Evolutionary conservation across 2,888 invertebrate genomes (phyloP).

Genomic region (Acleris emargana): DNA sequence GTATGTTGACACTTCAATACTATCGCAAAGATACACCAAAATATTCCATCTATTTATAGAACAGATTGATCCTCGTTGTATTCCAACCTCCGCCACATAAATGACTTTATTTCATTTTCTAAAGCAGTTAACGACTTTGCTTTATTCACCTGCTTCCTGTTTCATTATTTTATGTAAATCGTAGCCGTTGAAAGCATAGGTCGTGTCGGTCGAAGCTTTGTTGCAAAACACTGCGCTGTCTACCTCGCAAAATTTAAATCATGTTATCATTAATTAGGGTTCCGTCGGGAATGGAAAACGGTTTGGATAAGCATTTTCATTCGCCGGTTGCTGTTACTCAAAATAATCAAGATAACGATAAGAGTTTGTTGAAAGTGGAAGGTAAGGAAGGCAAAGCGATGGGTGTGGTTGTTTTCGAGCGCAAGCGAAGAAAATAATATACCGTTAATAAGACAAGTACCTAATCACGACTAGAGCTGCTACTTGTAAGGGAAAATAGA

Average conservation of each 20-base stretch:
- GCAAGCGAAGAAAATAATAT: too few species aligned
- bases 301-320: constrained; percentile 35
- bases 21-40: background rate
- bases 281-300: constrained; percentile 30
- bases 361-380: constrained; percentile 20
- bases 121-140: constrained; percentile 34
- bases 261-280: constrained; percentile 37
- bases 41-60: constrained; percentile 5
- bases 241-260: constrained; percentile 37
- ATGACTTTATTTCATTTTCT: constrained; percentile 34
- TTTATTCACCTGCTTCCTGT: constrained; percentile 36
- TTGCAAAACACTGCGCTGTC: constrained; percentile 31
- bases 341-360: constrained; percentile 29
- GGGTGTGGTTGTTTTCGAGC: background rate
- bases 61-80: constrained; percentile 27
- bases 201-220: constrained; percentile 36
- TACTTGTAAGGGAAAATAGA: too few species aligned
- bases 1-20: too few species aligned
- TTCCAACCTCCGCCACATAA: constrained; percentile 13
- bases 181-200: constrained; percentile 36
- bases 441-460: too few species aligned
- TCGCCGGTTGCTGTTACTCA: constrained; percentile 35
- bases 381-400: constrained; percentile 1
- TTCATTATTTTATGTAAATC: constrained; percentile 38
- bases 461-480: too few species aligned